Percentiles rank a stretch among this genome's conserved stretches.
Evolutionary conservation across 2,797 vertebrate species (phyloP).

Genomic region (Urocyon cinereoargenteus): DNA sequence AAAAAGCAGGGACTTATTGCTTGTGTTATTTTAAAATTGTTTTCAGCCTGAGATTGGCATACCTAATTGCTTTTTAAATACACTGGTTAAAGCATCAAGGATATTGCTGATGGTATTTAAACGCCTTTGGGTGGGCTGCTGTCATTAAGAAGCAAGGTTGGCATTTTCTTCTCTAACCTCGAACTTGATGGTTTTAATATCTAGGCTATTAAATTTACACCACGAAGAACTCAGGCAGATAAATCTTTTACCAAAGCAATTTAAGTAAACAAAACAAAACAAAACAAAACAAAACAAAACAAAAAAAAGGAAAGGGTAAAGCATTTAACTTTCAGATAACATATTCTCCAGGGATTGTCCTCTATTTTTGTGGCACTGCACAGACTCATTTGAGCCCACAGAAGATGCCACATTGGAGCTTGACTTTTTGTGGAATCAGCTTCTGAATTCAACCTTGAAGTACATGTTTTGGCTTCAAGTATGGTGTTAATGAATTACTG

Average conservation of each 20-base stretch:
- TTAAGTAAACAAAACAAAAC: constrained; percentile 29
- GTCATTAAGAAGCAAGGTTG: constrained; percentile 57
- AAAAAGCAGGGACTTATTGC: constrained; percentile 64
- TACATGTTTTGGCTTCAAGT: constrained; percentile 13
- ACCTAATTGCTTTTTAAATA: constrained; percentile 70
- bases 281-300: no score
- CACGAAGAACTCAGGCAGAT: constrained; percentile 57
- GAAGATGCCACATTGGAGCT: neutral
- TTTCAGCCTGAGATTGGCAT: constrained; percentile 65
- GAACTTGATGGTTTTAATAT: constrained; percentile 53
- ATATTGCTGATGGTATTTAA: constrained; percentile 39
- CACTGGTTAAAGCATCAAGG: constrained; percentile 67
- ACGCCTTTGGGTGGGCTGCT: neutral
- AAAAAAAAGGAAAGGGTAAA: constrained; percentile 41
- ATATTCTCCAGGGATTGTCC: neutral
- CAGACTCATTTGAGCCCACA: neutral
- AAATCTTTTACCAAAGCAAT: constrained; percentile 63
- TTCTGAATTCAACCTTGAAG: constrained; percentile 49
- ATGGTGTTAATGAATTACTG: neutral
- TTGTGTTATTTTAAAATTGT: constrained; percentile 63
- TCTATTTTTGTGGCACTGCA: neutral
- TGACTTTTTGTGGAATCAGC: neutral
- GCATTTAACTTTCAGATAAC: constrained; percentile 46
- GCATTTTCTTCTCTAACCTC: constrained; percentile 65
- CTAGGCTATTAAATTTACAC: constrained; percentile 44